phyloP scores from a whole-genome alignment of 2,113 vertebrate genomes.

The Garra rufa region DNA sequence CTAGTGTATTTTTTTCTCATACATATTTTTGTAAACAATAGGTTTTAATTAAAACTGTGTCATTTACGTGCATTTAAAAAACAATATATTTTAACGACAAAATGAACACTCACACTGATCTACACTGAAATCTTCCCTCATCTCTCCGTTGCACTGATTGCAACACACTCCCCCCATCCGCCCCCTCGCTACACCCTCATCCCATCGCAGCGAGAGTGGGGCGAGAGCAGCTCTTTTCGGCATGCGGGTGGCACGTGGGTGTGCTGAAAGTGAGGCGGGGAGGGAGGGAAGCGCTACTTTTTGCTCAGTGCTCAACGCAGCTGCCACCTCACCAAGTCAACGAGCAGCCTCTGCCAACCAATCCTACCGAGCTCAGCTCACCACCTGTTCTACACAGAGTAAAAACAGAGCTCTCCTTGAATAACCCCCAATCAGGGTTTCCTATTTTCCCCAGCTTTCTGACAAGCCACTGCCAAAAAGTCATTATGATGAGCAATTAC shows the following conservation, averaged over 20 bases:
- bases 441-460: conserved; percentile 35
- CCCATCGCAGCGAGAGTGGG: neutral
- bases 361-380: conserved; percentile 42
- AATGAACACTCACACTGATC: neutral
- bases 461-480: neutral
- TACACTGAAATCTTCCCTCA: conserved; percentile 19
- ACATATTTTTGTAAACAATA: neutral
- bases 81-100: neutral
- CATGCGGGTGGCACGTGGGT: conserved; percentile 42
- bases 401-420: conserved; percentile 31
- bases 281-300: conserved; percentile 43
- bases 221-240: conserved; percentile 35
- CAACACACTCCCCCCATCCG: conserved; percentile 1
- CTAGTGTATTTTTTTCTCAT: neutral
- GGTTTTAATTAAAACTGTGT: neutral
- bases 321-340: conserved; percentile 34
- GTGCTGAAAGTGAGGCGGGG: conserved; percentile 32
- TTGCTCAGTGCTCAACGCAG: conserved; percentile 45
- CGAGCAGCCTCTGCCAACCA: conserved; percentile 54
- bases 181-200: conserved; percentile 8
- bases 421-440: conserved; percentile 18
- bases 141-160: conserved; percentile 25
- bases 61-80: neutral
- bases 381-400: conserved; percentile 60
- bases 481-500: neutral